Conservation (phyloP, 2,113 vertebrate species). For the Pyrgilauda ruficollis region DNA sequence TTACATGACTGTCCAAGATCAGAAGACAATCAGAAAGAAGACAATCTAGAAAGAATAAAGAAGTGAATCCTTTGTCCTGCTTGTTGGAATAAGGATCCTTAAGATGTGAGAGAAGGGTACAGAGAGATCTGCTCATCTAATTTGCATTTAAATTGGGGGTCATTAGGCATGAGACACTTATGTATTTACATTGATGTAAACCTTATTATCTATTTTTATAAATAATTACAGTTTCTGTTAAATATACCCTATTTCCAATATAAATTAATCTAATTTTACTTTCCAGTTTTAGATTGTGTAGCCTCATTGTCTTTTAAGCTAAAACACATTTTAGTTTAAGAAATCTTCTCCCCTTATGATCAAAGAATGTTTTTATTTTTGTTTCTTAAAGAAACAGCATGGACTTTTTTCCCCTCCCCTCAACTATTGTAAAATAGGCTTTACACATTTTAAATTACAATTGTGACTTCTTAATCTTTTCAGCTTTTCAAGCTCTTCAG, state of each 20-base stretch:
- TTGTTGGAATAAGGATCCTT: background rate
- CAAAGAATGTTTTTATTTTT: background rate
- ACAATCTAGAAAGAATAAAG: background rate
- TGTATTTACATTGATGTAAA: background rate
- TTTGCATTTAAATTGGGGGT: background rate
- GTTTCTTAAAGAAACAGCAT: background rate
- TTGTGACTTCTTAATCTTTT: background rate
- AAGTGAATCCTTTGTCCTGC: background rate
- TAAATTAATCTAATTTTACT: background rate
- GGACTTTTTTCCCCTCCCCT: fast-evolving
- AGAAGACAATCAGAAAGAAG: background rate
- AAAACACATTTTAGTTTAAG: background rate
- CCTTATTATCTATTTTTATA: background rate
- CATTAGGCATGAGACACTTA: background rate
- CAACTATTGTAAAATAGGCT: background rate
- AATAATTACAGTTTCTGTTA: background rate
- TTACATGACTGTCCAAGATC: background rate
- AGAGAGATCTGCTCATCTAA: background rate
- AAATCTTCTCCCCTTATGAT: background rate
- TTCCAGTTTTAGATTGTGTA: background rate
- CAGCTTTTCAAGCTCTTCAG: background rate
- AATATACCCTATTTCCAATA: background rate
- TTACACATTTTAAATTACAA: background rate
- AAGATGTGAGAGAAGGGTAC: background rate
- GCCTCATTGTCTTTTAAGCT: background rate